Evolutionary conservation across 2,888 invertebrate species (phyloP), one percentile per base, ranked within the genome.

Genomic region (Cephus runcator): DNA sequence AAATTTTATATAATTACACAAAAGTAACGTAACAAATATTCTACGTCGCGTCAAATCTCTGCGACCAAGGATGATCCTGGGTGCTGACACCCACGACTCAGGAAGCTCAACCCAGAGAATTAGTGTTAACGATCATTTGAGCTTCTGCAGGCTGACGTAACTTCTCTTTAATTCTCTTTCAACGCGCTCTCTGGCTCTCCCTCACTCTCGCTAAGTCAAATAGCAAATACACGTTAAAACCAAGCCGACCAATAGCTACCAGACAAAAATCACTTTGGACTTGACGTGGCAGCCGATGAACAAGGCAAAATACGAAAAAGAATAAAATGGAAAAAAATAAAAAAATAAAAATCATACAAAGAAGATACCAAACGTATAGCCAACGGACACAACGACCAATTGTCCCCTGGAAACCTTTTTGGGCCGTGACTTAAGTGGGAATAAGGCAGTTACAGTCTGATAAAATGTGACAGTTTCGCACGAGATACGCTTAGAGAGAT

Each of bases 81-180:
- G 71, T 15, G 71, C 31, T 33, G 12, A 12, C 71, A 30, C 33
- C 15, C 71, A 33, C 71, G 30, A 23, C 31, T 71, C 71, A 34
- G 34, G 74, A 35, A 74, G 74, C 35, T 35, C 35, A 35, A 34
- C 56, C 56, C 74, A 11, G 34, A 12, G n/a, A 74, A 74, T 74
- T 74, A 74, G 36, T 33, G 74, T 35, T 35, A 74, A 74, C 74
- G 74, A 74, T 74, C 74, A 11, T 74, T 35, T 33, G 74, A 34
- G 74, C 33, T 74, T 74, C n/a, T 34, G 6, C 23, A 71, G 71
- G 23, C 34, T 35, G 74, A 74, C 74, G 74, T 36, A 71, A 71
- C 56, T 15, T 56, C 40, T 15, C 56, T 56, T 56, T 56, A 56
- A 56, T 56, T 23, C 23, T 2, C 56, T 56, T 56, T 56, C 56